Conservation (phyloP, 2,113 vertebrate genomes). For the Picathartes gymnocephalus region DNA sequence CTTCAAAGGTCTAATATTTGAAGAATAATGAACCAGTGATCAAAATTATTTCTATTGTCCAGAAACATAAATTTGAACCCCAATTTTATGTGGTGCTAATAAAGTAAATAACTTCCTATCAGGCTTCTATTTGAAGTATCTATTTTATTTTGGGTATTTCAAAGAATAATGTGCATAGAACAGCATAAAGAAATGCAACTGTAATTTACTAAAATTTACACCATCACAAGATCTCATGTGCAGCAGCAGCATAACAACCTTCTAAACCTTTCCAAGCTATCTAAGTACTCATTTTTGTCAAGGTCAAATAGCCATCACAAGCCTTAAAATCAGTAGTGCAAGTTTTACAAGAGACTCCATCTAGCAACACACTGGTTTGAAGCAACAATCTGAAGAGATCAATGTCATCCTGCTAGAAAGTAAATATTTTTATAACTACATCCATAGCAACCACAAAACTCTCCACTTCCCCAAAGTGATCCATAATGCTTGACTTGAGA, state of each 20-base stretch:
- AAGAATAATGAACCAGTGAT: neutral
- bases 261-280: neutral
- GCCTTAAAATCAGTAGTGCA: neutral
- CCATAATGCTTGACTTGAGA: conserved; percentile 7
- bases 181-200: neutral
- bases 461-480: neutral
- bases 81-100: neutral
- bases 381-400: neutral
- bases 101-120: neutral
- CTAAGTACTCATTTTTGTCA: neutral
- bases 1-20: neutral
- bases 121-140: neutral
- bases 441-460: conserved; percentile 47
- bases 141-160: neutral
- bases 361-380: neutral
- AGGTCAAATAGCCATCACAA: neutral
- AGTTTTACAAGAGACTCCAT: neutral
- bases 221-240: neutral
- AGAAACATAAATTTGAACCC: neutral
- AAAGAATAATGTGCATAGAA: neutral
- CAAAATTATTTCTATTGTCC: neutral
- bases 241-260: neutral
- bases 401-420: neutral
- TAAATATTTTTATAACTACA: conserved; percentile 32
- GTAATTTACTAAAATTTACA: neutral